A percentile compares a stretch with the other conserved stretches of the same genome.
Evolutionary conservation across 2,113 vertebrate species (phyloP).

Genomic region (Dryoscopus gambensis): DNA sequence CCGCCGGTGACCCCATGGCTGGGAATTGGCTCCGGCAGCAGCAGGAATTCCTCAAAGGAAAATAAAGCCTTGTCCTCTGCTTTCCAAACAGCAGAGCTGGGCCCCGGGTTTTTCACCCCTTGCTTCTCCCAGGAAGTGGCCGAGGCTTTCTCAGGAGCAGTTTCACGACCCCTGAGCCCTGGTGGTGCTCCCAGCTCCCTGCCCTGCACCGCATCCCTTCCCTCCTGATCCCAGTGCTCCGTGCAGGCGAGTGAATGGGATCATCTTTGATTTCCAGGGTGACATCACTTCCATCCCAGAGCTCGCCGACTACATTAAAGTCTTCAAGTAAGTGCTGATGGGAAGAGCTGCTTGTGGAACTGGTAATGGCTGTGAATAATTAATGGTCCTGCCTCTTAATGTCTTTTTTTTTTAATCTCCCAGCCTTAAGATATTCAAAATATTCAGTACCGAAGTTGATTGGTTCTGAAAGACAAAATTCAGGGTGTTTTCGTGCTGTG

Average conservation of each 20-base stretch:
- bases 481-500: not conserved
- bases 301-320: conserved; percentile 96
- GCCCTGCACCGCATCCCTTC: not conserved
- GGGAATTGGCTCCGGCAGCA: not conserved
- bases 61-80: not conserved
- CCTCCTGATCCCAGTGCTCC: not conserved
- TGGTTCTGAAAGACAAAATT: not conserved
- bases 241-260: not conserved
- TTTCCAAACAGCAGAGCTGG: not conserved
- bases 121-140: not conserved
- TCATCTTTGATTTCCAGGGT: conserved; percentile 76
- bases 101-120: not conserved
- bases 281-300: conserved; percentile 99
- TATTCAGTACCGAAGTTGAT: not conserved
- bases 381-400: not conserved
- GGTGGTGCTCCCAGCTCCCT: accelerated
- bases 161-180: not conserved
- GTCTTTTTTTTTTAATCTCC: not conserved
- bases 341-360: not conserved
- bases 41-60: not conserved
- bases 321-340: conserved; percentile 94
- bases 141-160: not conserved
- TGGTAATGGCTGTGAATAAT: conserved; percentile 40
- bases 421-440: not conserved
- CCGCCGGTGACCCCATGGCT: not conserved